A percentile compares a stretch with the other conserved stretches of the same genome.
phyloP scores from a whole-genome alignment of 2,888 invertebrate genomes.

The Steromphala cineraria region DNA sequence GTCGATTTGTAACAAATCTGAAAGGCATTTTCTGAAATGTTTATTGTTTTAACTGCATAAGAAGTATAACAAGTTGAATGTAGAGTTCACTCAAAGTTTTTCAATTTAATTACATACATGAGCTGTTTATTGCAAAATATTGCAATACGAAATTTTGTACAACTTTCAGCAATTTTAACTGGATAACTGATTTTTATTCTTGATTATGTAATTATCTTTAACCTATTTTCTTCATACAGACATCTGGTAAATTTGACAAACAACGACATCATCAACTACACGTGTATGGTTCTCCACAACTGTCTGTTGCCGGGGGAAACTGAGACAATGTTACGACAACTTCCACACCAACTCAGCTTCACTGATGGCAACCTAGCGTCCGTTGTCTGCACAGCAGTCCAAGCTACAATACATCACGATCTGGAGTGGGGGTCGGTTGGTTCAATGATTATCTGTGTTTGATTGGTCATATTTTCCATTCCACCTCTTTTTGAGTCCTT shows the following conservation, averaged over 20 bases:
- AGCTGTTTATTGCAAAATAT: no score
- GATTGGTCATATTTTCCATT: no score
- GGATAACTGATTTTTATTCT: background rate
- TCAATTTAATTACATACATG: no score
- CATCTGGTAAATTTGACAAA: conserved; percentile 40
- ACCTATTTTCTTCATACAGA: conserved; percentile 25
- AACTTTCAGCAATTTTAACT: no score
- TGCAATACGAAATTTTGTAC: no score
- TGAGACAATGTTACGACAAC: background rate
- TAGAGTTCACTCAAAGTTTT: no score
- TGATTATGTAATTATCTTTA: background rate
- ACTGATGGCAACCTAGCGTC: background rate
- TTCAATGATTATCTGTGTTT: no score
- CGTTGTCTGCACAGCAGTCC: background rate
- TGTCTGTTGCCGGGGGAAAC: conserved; percentile 38
- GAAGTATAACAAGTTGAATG: no score
- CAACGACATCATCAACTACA: conserved; percentile 46
- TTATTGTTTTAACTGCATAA: no score
- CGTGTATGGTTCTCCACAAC: conserved; percentile 53
- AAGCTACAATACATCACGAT: background rate
- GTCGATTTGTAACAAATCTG: no score
- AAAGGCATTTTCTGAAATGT: no score
- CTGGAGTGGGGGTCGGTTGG: conserved; percentile 25
- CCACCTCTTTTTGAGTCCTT: no score
- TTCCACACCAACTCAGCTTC: background rate